These are phyloP conservation scores for Hippocampus barbouri DNA, from an alignment of 2,113 vertebrate species.

Conservation along the genomic window DNA sequence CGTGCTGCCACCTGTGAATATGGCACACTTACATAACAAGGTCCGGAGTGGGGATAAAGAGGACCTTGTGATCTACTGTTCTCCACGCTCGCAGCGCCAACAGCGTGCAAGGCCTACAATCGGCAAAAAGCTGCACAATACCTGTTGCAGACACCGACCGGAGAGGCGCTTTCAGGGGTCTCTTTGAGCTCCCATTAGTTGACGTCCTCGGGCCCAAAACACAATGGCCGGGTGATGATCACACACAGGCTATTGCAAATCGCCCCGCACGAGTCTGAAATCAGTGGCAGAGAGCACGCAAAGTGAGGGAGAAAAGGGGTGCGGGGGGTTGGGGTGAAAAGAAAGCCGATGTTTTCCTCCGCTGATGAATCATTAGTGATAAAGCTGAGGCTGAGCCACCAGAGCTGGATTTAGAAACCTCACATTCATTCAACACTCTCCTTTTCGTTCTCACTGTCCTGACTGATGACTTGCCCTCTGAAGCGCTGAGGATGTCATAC, in stretches of 20 bases:
- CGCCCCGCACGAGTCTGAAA: constrained; percentile 55
- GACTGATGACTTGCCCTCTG: constrained; percentile 61
- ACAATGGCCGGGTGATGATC: constrained; percentile 65
- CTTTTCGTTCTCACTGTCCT: constrained; percentile 54
- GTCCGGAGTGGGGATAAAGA: constrained; percentile 47
- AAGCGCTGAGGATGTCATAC: constrained; percentile 50
- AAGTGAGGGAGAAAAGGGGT: constrained; percentile 23
- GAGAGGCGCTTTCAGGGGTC: constrained; percentile 41
- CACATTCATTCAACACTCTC: constrained; percentile 55
- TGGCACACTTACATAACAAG: constrained; percentile 56
- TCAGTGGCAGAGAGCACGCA: constrained; percentile 40
- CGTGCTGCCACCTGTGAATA: constrained; percentile 64
- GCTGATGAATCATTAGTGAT: constrained; percentile 70
- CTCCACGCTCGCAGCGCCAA: constrained; percentile 25
- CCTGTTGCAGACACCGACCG: constrained; percentile 55
- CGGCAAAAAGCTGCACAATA: constrained; percentile 33
- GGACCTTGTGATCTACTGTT: constrained; percentile 60
- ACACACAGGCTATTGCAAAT: constrained; percentile 56
- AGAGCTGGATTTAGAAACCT: constrained; percentile 69
- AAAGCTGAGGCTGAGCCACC: constrained; percentile 56
- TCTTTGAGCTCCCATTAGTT: constrained; percentile 53
- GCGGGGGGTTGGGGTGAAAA: constrained; percentile 7
- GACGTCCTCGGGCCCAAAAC: constrained; percentile 33
- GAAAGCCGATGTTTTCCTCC: constrained; percentile 41
- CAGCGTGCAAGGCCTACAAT: constrained; percentile 25